Conservation (phyloP, 2,113 vertebrate species). For the Oriolus oriolus region DNA sequence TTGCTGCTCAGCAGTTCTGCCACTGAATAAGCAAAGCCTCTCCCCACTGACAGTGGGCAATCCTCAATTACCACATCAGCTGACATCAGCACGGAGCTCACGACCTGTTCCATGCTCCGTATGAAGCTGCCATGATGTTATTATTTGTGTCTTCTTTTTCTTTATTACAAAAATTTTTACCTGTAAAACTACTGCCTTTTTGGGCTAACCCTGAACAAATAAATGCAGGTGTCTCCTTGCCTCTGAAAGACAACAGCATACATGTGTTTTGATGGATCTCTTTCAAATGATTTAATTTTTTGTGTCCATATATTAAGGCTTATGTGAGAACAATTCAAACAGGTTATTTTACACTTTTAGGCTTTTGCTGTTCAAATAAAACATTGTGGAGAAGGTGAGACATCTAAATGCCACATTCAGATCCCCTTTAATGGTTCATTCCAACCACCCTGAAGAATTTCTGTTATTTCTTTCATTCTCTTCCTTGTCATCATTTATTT, state of each 20-base stretch:
- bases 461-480: not conserved
- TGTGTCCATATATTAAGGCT: not conserved
- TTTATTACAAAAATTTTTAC: not conserved
- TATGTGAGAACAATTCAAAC: not conserved
- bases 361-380: not conserved
- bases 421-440: not conserved
- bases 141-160: not conserved
- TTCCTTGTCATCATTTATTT: not conserved
- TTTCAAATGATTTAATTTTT: not conserved
- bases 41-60: not conserved
- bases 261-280: not conserved
- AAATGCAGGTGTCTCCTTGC: not conserved
- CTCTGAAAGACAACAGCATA: not conserved
- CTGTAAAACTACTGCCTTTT: not conserved
- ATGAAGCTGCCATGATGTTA: not conserved
- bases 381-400: not conserved
- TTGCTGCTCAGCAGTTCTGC: conserved; percentile 43
- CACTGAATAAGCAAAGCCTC: not conserved
- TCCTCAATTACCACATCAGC: conserved; percentile 27
- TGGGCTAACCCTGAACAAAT: not conserved
- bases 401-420: not conserved
- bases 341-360: not conserved
- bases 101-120: not conserved
- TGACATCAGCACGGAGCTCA: not conserved
- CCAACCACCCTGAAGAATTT: not conserved